Evolutionary conservation across 2,888 invertebrate genomes (phyloP), one percentile per base, ranked within the genome.

Genomic region (Rapana venosa): DNA sequence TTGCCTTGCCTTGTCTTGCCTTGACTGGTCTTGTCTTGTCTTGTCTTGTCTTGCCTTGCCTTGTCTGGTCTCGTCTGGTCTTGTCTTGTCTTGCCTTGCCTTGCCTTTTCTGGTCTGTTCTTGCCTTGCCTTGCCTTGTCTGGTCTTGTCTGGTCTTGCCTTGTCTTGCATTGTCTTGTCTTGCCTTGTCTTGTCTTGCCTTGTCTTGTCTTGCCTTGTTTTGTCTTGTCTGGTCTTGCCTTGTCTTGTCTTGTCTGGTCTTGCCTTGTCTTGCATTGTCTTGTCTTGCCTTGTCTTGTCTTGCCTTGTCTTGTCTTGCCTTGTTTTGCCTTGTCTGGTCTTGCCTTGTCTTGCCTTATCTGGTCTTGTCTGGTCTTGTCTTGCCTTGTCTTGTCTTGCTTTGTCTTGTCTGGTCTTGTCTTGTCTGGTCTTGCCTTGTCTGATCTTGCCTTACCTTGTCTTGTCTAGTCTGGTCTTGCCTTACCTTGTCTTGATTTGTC

Each of bases 141-240:
- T 70, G 11, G 70, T 70, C 70, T 17, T 22, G 26, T 22, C 70
- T 70, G 11, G 70, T 5, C 5, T 70, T 70, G 70, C 70, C 70
- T 70, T 22, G 70, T 22, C 70, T 70, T 70, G 70, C 70, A 13
- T 70, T 70, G 70, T 26, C 70, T 17, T 79, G 79, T 32, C 79
- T 79, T 79, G 79, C 32, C 79, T 79, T 79, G 79, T 32, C 79
- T 79, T 79, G 79, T 26, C 32, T 30, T 79, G 32, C 32, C 79
- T 79, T 79, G 79, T 79, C 79, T 30, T 79, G 79, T 32, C 32
- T 79, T 79, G 79, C 79, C 32, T 79, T 79, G 79, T 32, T 26
- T 79, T 79, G 32, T 20, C 5, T 79, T 79, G 32, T 32, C 79
- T 79, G 22, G 79, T 32, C 79, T 79, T 79, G 79, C 79, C 35